phyloP scores from a whole-genome alignment of 2,888 invertebrate species.

The Drosophila pseudotakahashii region DNA sequence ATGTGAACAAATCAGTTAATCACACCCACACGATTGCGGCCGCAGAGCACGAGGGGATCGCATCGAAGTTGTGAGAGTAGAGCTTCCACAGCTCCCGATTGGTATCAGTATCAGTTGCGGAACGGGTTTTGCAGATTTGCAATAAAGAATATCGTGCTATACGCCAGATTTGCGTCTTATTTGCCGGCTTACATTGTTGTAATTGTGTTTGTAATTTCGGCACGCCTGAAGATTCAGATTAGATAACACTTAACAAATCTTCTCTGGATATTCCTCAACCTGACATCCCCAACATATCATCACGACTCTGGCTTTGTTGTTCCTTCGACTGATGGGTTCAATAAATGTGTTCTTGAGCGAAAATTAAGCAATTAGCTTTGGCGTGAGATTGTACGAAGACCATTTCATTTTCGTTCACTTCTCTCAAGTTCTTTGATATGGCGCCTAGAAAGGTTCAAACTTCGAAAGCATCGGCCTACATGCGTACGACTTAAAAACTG shows the following conservation, averaged over 20 bases:
- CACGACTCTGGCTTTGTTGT: constrained; percentile 58
- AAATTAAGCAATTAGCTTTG: constrained; percentile 75
- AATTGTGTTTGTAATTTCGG: constrained; percentile 42
- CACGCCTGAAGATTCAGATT: constrained; percentile 48
- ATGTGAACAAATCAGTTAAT: constrained; percentile 84
- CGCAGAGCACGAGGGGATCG: constrained; percentile 10
- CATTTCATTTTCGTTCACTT: neutral
- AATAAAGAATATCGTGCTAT: constrained; percentile 81
- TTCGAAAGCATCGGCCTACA: neutral
- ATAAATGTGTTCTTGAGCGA: constrained; percentile 53
- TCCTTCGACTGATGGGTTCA: neutral
- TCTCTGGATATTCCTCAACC: neutral
- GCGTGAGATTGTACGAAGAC: neutral
- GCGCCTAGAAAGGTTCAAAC: neutral
- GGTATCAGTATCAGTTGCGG: constrained; percentile 77
- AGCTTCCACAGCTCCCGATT: constrained; percentile 61
- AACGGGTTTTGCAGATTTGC: constrained; percentile 73
- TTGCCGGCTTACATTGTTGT: constrained; percentile 63
- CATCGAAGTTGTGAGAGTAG: constrained; percentile 27
- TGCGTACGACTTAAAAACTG: neutral
- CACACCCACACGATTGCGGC: constrained; percentile 81
- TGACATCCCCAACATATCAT: constrained; percentile 64
- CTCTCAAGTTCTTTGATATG: neutral
- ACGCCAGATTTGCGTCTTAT: constrained; percentile 76
- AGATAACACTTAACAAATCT: constrained; percentile 26